phyloP scores from a whole-genome alignment of 2,797 vertebrate genomes.

The Sebastes goodei region DNA sequence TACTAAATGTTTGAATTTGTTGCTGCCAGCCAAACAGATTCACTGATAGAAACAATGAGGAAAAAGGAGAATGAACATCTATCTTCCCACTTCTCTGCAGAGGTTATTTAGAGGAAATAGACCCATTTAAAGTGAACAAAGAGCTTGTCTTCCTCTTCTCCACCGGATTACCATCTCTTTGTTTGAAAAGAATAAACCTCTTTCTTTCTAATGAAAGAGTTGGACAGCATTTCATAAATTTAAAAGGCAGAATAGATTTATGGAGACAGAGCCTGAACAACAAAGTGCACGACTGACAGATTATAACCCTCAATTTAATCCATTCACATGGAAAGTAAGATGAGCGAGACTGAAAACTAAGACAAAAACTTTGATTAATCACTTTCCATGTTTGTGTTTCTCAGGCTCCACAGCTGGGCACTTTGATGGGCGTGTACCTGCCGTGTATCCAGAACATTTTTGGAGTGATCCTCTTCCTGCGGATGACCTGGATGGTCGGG shows the following conservation, averaged over 20 bases:
- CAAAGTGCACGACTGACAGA: not conserved
- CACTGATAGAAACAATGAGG: not conserved
- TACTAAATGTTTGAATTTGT: not conserved
- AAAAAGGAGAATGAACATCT: not conserved
- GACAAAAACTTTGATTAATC: not conserved
- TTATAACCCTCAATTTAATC: not conserved
- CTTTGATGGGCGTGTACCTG: constrained; percentile 97
- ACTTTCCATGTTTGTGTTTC: constrained; percentile 16
- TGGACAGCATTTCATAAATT: not conserved
- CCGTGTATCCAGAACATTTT: constrained; percentile 99
- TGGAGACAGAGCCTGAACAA: not conserved
- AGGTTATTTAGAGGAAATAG: not conserved
- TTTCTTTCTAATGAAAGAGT: not conserved
- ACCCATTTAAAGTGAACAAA: constrained; percentile 11
- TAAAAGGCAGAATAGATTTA: not conserved
- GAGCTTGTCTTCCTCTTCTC: not conserved
- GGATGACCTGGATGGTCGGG: constrained; percentile 98
- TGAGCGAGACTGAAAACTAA: not conserved
- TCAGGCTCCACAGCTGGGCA: constrained; percentile 95
- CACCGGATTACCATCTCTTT: not conserved
- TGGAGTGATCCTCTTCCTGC: constrained; percentile 96
- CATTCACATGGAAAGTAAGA: not conserved
- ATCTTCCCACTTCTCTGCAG: not conserved
- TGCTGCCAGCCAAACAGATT: not conserved
- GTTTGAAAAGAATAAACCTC: not conserved